Base-by-base conservation (phyloP, 2,888 invertebrate species). In the Pammene aurita region DNA sequence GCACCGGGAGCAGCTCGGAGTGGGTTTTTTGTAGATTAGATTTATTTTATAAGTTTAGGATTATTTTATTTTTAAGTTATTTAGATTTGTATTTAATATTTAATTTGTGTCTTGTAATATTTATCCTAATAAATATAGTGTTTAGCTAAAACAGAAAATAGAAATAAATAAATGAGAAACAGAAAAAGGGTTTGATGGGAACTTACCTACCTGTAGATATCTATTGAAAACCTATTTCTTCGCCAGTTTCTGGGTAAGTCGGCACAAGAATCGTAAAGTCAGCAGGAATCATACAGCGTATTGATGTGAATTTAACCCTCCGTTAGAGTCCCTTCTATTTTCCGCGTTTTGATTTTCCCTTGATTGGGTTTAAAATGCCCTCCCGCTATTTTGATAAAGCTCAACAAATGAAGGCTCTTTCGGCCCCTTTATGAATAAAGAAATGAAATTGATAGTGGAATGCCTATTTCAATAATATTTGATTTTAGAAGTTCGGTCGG, bases 341-440 rank as follows among this genome's bases (percentile, higher is more conserved):
- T 90, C 90, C 90, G 91, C 89, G 81, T 90, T 92, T 90, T 91
- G 91, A 91, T 90, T 92, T 90, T 89, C 87, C 85, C 78, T 89
- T 90, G 89, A 91, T 92, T 90, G 88, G 86, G 90, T 90, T 91
- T 90, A 90, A 90, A 92, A 89, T 89, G 85, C 85, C 86, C 86
- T 84, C 83, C 83, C 78, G 84, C 84, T 85, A 85, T 90, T 87
- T 87, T 86, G 84, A 84, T 88, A 88, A 84, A 85, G 84, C 85
- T 81, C 80, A 81, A 85, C 85, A 85, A 88, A 86, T 84, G 80
- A 78, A 76, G 81, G 82, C 80, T 80, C 76, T 74, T 74, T 80
- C 72, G 72, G 81, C 81, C 82, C 87, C 84, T 77, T 79, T 80
- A 79, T 84, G 82, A 79, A 82, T 82, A 78, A 74, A 74, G 78